Base-by-base conservation (phyloP, 2,888 invertebrate genomes). In the Ypsolopha scabrella region DNA sequence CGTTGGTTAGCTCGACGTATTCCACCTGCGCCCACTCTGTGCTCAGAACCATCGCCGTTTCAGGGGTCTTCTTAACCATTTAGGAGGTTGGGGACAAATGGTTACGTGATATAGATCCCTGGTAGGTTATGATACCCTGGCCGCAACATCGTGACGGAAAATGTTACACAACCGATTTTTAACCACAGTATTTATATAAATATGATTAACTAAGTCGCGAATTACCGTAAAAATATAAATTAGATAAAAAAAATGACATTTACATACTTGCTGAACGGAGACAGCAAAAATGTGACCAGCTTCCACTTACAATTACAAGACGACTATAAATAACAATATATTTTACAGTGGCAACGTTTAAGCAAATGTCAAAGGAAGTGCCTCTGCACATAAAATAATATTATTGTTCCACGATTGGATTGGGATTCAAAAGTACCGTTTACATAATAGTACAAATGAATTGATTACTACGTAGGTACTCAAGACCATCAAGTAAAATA, bases 1-100 rank as follows among this genome's bases (percentile, higher is more conserved):
- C 98, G 83, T 99, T 99, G 64, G 94, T 90, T 67, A 99, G 90
- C 86, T 99, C 98, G 80, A 99, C 97, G 70, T 98, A 96, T 92
- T 99, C 99, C 80, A 99, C 97, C 90, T 99, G 98, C 67, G 97
- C 97, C 98, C 98, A 99, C 90, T 99, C 99, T 80, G 98, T 98
- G 87, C 96, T 98, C 88, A 99, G 90, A 91, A 91, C 91, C 91
- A 91, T 91, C 72, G 79, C 83, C 70, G 64, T 63, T 13, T 45
- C 41, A 35, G 37, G 48, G 64, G 69, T 70, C 69, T 72, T 80
- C 49, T 53, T 59, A 72, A 87, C 86, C 87, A 87, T 86, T 57
- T 57, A 60, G 55, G 53, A 50, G 48, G 52, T 48, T 11, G 48
- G 9, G 33, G 39, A 38, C 36, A 46, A 50, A 52, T 47, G 55